These are phyloP conservation scores for Rostratula benghalensis DNA, from an alignment of 2,113 vertebrate genomes.

Conservation along the genomic window DNA sequence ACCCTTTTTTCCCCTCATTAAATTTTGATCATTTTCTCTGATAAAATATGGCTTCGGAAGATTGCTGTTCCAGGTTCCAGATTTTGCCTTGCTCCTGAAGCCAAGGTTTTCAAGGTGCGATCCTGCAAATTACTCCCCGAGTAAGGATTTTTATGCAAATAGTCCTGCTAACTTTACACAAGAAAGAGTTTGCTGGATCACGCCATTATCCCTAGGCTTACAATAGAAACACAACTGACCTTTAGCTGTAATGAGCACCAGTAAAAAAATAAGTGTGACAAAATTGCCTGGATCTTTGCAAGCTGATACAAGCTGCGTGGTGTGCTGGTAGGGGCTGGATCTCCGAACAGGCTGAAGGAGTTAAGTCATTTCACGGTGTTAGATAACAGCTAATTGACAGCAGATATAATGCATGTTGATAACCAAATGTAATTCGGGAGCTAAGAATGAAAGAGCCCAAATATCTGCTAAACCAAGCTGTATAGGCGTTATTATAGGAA, in stretches of 20 bases:
- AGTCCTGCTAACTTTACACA: conserved; percentile 49
- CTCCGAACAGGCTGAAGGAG: neutral
- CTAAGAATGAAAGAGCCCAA: conserved; percentile 49
- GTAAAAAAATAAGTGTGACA: conserved; percentile 52
- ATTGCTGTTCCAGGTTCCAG: conserved; percentile 24
- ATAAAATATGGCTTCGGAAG: conserved; percentile 50
- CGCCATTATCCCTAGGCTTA: conserved; percentile 45
- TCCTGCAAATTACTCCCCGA: conserved; percentile 43
- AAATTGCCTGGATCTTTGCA: conserved; percentile 46
- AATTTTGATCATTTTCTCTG: conserved; percentile 50
- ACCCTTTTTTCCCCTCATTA: conserved; percentile 49
- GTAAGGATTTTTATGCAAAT: conserved; percentile 59
- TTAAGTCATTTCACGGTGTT: conserved; percentile 58
- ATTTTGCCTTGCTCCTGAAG: neutral
- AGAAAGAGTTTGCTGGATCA: conserved; percentile 59
- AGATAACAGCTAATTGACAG: conserved; percentile 66
- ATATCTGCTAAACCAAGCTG: conserved; percentile 47
- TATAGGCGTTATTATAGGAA: conserved; percentile 46
- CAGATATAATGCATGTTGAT: conserved; percentile 58
- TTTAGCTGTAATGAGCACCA: conserved; percentile 59
- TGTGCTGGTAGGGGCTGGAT: neutral
- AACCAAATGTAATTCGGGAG: conserved; percentile 47
- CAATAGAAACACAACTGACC: conserved; percentile 67
- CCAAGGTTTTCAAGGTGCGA: conserved; percentile 14
- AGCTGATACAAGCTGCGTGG: neutral